Conservation (phyloP, 2,888 invertebrate species). For the Sarcophaga subvicina region DNA sequence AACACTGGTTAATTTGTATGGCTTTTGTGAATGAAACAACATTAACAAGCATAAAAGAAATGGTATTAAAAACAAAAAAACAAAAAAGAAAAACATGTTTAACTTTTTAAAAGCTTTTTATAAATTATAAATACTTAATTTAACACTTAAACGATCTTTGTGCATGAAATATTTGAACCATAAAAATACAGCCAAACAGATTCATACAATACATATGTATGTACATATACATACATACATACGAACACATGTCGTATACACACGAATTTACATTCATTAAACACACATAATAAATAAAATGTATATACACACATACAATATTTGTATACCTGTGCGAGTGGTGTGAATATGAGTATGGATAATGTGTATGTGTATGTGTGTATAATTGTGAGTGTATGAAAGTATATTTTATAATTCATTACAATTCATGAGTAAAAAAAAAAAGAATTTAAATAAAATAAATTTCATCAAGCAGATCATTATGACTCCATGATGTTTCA, state of each 20-base stretch:
- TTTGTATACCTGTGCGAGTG: not conserved
- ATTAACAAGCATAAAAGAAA: not conserved
- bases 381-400: not conserved
- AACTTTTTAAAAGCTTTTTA: conserved; percentile 42
- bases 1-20: conserved; percentile 27
- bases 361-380: not conserved
- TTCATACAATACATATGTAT: not conserved
- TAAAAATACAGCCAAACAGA: conserved; percentile 1
- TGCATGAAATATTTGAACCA: conserved; percentile 42
- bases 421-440: conserved; percentile 8
- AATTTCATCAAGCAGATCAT: conserved; percentile 32
- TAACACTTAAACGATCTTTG: conserved; percentile 56
- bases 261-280: not conserved
- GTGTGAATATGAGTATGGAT: not conserved
- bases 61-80: not conserved
- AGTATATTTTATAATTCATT: conserved; percentile 3
- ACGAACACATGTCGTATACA: not conserved
- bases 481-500: not conserved
- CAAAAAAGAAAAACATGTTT: not conserved
- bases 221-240: not conserved
- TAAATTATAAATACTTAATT: conserved; percentile 66
- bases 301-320: not conserved
- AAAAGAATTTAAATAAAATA: not conserved
- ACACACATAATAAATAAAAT: conserved; percentile 4
- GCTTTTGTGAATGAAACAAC: conserved; percentile 28